Base-by-base conservation (phyloP, 2,113 vertebrate species). In the Pteropus alecto region DNA sequence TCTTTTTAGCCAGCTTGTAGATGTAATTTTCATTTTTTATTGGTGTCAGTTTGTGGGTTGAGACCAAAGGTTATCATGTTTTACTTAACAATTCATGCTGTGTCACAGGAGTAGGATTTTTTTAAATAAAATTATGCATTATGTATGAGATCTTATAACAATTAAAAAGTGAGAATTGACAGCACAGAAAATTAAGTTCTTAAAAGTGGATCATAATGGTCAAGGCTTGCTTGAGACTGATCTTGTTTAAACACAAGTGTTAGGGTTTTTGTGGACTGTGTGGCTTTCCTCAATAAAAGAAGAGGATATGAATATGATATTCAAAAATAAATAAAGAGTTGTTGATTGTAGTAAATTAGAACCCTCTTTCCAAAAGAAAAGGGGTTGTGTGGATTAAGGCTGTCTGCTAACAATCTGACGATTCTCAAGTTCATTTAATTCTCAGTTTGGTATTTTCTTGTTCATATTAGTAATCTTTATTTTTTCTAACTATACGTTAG, bases 111-210 rank as follows among this genome's bases (percentile, higher is more conserved):
- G 30, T 74, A 83, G 78, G 88, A 92, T 97, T 61, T 92, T 43
- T 96, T 78, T 97, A 93, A 51, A 94, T 97, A 95, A 96, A 94
- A 93, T 46, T 43, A 95, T 98, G 54, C 92, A 98, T 98, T 98
- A 98, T 98, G 97, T 97, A 98, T 98, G 93, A 98, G 97, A 85
- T 71, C 65, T 93, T 97, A 24, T 90, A 93, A 94, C 96, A 98
- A 97, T 98, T 98, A 98, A 97, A 97, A 81, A 96, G 77, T 79
- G 78, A 21, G 35, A 86, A 95, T 85, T 86, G 94, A 70, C 84
- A 89, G 51, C 65, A 87, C 43, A 97, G 96, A 95, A 98, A 97
- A 95, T 77, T 96, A 68, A 95, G 43, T 97, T 94, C 93, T 94
- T 97, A 95, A 96, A 97, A 97, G 74, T 46, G 87, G 70, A 51